Evolutionary conservation across 2,888 invertebrate species (phyloP).

Genomic region (Campopleginae sp.): DNA sequence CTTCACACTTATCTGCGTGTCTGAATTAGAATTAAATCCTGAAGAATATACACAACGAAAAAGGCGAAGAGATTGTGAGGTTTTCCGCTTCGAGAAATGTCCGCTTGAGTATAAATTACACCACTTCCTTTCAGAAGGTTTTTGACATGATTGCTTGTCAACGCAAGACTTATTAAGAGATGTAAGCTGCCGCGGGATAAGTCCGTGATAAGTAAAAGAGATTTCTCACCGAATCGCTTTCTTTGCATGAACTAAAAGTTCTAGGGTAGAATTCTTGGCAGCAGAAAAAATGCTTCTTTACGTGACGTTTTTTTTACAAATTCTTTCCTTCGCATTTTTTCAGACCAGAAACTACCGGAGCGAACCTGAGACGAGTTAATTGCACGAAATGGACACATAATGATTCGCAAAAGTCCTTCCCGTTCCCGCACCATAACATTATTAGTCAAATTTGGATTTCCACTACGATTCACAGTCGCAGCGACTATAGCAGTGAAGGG

Average conservation of each 20-base stretch:
- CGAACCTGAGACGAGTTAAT: not conserved
- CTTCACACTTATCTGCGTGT: conserved; percentile 9
- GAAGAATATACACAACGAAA: not conserved
- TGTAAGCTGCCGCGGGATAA: too few species aligned
- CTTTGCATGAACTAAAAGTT: too few species aligned
- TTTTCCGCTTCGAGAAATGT: conserved; percentile 11
- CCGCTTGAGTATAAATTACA: not conserved
- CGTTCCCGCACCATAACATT: not conserved
- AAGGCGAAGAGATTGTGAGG: conserved; percentile 27
- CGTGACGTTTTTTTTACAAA: not conserved
- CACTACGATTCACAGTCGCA: not conserved
- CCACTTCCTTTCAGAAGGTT: conserved; percentile 23
- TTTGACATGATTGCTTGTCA: not conserved
- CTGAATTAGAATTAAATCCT: not conserved
- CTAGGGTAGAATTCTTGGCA: too few species aligned
- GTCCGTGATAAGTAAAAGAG: too few species aligned
- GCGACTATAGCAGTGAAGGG: not conserved
- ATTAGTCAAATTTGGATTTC: not conserved
- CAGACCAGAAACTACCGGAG: not conserved
- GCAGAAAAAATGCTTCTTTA: too few species aligned
- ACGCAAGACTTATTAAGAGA: too few species aligned
- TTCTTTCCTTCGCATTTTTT: not conserved
- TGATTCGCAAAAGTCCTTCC: not conserved
- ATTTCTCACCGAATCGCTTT: too few species aligned
- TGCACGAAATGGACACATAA: not conserved